phyloP scores from a whole-genome alignment of 2,888 invertebrate species.

The Coenonympha arcania region DNA sequence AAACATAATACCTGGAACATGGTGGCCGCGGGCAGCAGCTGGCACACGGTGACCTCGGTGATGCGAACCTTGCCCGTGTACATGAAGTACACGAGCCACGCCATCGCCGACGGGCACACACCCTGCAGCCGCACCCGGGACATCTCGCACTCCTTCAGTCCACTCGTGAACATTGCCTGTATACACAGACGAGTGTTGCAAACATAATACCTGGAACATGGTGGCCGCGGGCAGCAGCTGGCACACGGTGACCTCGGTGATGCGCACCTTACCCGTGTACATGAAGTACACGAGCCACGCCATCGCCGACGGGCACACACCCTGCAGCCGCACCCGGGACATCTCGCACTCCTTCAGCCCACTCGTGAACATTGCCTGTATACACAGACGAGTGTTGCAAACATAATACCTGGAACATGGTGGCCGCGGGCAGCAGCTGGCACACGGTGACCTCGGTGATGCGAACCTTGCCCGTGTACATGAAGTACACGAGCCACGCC shows the following conservation, averaged over 20 bases:
- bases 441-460: constrained; percentile 96
- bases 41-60: constrained; percentile 94
- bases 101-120: constrained; percentile 90
- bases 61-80: constrained; percentile 93
- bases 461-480: constrained; percentile 92
- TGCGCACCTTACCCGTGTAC: constrained; percentile 90
- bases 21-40: constrained; percentile 90
- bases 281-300: constrained; percentile 90
- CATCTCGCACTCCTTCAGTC: constrained; percentile 92
- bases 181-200: no score
- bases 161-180: constrained; percentile 95
- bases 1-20: constrained; percentile 86
- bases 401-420: constrained; percentile 88
- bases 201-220: no score
- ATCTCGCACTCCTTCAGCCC: constrained; percentile 92
- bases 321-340: constrained; percentile 86
- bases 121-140: constrained; percentile 86
- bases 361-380: constrained; percentile 93
- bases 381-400: no score
- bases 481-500: constrained; percentile 89
- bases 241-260: constrained; percentile 94
- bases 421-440: constrained; percentile 90
- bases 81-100: constrained; percentile 90
- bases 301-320: constrained; percentile 91
- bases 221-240: constrained; percentile 92